Evolutionary conservation across 2,113 vertebrate species (phyloP).

Genomic region (Salvelinus fontinalis): DNA sequence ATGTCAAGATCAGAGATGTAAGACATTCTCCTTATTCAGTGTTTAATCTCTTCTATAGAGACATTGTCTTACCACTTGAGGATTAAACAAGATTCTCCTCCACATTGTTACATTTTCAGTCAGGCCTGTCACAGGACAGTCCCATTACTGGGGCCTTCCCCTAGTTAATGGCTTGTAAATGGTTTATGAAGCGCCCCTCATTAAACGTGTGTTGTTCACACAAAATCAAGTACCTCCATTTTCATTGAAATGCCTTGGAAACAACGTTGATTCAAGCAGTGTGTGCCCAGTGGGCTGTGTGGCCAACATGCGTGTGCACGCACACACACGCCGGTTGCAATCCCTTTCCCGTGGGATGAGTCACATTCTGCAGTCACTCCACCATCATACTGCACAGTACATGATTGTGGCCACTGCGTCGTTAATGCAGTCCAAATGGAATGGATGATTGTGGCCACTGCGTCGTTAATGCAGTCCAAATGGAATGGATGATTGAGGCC

Average conservation of each 20-base stretch:
- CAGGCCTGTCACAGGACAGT: constrained; percentile 46
- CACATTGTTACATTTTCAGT: constrained; percentile 25
- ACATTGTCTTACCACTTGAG: too few species aligned
- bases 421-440: constrained; percentile 46
- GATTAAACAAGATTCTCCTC: background rate
- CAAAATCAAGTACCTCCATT: constrained; percentile 29
- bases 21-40: too few species aligned
- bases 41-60: too few species aligned
- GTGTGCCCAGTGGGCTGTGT: too few species aligned
- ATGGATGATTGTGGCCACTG: constrained; percentile 9
- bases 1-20: too few species aligned
- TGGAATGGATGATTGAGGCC: too few species aligned
- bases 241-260: too few species aligned
- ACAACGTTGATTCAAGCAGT: too few species aligned
- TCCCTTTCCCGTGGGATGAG: constrained; percentile 31
- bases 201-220: constrained; percentile 32
- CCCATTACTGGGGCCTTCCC: constrained; percentile 36
- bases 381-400: background rate
- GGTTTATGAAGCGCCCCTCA: constrained; percentile 57
- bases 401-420: constrained; percentile 29
- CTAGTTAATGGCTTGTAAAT: constrained; percentile 50
- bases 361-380: constrained; percentile 37
- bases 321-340: constrained; percentile 18
- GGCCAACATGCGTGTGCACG: too few species aligned
- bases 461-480: too few species aligned